Evolutionary conservation across 2,888 invertebrate species (phyloP).

Genomic region (Stegana nigrithorax): DNA sequence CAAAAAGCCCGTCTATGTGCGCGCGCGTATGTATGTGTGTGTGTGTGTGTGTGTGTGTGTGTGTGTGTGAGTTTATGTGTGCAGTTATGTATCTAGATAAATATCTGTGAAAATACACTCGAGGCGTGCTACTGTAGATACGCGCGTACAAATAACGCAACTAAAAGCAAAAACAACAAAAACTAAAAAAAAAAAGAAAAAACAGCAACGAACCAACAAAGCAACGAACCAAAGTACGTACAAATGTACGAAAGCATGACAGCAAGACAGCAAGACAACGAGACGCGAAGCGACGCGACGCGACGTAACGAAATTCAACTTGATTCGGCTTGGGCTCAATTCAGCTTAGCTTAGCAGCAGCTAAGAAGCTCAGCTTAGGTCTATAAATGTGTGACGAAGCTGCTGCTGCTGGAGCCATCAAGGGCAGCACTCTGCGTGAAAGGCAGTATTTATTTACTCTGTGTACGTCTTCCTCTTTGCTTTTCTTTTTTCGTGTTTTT

Average conservation of each 20-base stretch:
- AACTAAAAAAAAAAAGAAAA: constrained; percentile 1
- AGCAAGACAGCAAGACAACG: neutral
- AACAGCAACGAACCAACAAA: neutral
- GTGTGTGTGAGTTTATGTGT: neutral
- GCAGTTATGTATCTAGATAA: constrained; percentile 22
- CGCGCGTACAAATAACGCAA: constrained; percentile 31
- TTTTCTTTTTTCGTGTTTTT: neutral
- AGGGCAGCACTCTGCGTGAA: too few species aligned
- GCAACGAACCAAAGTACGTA: neutral
- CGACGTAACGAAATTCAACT: too few species aligned
- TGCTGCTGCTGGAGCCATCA: too few species aligned
- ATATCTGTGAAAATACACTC: constrained; percentile 49
- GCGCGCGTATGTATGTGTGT: constrained; percentile 20
- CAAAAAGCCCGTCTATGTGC: constrained; percentile 38
- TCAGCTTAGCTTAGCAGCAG: too few species aligned
- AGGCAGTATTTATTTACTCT: constrained; percentile 2
- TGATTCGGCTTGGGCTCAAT: too few species aligned
- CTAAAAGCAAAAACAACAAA: neutral
- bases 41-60: neutral
- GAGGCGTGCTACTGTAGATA: constrained; percentile 57
- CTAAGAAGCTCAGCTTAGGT: too few species aligned
- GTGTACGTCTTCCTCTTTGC: constrained; percentile 4
- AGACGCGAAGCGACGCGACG: neutral
- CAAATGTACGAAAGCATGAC: neutral
- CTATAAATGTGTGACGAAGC: too few species aligned